Conservation (phyloP, 2,888 invertebrate genomes). For the Drosophila anomalipes region DNA sequence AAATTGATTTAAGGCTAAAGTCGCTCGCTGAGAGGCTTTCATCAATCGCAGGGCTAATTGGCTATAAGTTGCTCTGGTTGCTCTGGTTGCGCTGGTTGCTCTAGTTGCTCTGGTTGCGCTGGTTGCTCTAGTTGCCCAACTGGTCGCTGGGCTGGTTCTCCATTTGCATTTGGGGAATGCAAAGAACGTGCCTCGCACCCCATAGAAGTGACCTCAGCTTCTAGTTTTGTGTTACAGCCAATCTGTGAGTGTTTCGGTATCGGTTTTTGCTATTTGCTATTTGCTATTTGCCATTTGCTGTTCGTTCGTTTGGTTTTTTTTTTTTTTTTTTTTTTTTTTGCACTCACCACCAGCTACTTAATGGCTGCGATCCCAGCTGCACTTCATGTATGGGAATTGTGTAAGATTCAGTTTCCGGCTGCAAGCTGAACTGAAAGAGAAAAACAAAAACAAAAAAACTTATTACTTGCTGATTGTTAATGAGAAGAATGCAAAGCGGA, state of each 20-base stretch:
- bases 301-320: background rate
- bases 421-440: background rate
- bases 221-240: slow-evolving; percentile 38
- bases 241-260: slow-evolving; percentile 18
- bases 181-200: slow-evolving; percentile 43
- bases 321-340: slow-evolving; percentile 10
- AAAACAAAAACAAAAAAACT: background rate
- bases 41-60: slow-evolving; percentile 17
- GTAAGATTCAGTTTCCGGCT: slow-evolving; percentile 9
- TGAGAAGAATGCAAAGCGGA: background rate
- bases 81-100: background rate
- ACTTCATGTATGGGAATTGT: slow-evolving; percentile 7
- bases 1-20: slow-evolving; percentile 18
- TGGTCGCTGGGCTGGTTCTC: slow-evolving; percentile 8
- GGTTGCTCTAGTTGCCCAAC: background rate
- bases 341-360: slow-evolving; percentile 30
- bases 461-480: background rate
- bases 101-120: background rate
- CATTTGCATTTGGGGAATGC: slow-evolving; percentile 32
- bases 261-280: background rate
- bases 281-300: background rate
- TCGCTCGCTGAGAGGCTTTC: background rate
- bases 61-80: background rate
- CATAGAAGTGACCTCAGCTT: slow-evolving; percentile 42
- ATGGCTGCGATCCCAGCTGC: slow-evolving; percentile 15